phyloP scores from a whole-genome alignment of 1,140 invertebrate genomes.

The Grapholita molesta region DNA sequence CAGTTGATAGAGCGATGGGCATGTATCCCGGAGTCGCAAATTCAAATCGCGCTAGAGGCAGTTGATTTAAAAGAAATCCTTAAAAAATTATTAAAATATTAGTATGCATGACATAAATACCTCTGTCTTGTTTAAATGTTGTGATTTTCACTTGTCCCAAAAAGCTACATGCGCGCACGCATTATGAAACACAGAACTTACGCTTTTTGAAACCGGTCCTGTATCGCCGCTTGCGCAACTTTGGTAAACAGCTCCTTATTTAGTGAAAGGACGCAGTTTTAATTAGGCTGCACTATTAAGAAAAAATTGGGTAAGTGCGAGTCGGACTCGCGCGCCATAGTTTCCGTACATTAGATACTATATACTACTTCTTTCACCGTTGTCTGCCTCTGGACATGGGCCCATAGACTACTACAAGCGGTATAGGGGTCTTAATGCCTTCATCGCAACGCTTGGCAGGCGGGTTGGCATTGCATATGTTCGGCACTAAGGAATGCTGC shows the following conservation, averaged over 20 bases:
- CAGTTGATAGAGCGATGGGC: too few species aligned
- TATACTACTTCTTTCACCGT: background rate
- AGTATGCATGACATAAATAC: background rate
- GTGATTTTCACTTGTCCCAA: background rate
- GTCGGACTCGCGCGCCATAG: background rate
- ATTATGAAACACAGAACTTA: background rate
- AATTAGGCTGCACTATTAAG: background rate
- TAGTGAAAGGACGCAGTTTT: background rate
- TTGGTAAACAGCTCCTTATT: background rate
- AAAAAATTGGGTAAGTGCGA: background rate
- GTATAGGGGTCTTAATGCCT: too few species aligned
- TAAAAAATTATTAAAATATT: background rate
- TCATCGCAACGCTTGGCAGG: too few species aligned
- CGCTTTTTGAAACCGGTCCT: slow-evolving; percentile 2
- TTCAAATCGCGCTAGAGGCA: too few species aligned
- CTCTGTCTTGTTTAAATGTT: background rate
- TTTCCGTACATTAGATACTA: too few species aligned
- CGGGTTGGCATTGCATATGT: too few species aligned
- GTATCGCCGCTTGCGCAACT: background rate
- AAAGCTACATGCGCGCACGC: background rate
- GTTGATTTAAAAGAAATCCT: too few species aligned
- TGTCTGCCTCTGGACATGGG: too few species aligned
- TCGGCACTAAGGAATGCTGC: too few species aligned
- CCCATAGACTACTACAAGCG: too few species aligned
- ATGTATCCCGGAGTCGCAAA: too few species aligned